Evolutionary conservation across 1,140 invertebrate genomes (phyloP), one percentile per base, ranked within the genome.

Genomic region (Eubasilissa regina): DNA sequence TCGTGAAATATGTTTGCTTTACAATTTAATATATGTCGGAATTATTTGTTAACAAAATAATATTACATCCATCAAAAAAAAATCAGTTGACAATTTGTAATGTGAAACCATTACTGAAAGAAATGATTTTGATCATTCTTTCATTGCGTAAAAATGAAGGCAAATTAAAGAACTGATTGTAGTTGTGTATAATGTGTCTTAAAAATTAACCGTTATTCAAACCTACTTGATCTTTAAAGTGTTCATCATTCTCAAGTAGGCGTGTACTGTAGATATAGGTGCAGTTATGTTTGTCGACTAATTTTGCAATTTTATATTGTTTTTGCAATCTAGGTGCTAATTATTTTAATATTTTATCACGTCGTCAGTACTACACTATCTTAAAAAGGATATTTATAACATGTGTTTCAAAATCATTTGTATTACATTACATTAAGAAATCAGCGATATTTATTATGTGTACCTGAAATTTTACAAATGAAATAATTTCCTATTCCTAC

Each of bases 101-200:
- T 35, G 25, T 35, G 25, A 35, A 35, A 35, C 6, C 1, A 1
- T 35, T 35, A 35, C 25, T 6, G 25, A 35, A 35, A 3, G 1
- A 35, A 35, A 35, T 35, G 25, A 35, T 35, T 35, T 35, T 35
- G 25, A 35, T 3, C 1, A 35, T 35, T 35, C 25, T 35, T 35
- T 35, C 25, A 35, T 35, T 6, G 6, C 6, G 25, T 35, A n/a
- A n/a, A n/a, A n/a, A n/a, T n/a, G 25, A 6, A 15, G 48, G 8
- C 11, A 51, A 25, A 25, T 21, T 62, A 62, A 62, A 13, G 58
- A 62, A 62, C 17, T 35, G 58, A 62, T 8, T 35, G 58, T 11
- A 62, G 58, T 62, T 62, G 21, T 62, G 17, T 35, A 25, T 11
- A 21, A 62, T 62, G 58, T 62, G 58, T 62, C 58, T 62, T 62